phyloP scores from a whole-genome alignment of 2,113 vertebrate genomes.

The Phrynosoma blainvillii region DNA sequence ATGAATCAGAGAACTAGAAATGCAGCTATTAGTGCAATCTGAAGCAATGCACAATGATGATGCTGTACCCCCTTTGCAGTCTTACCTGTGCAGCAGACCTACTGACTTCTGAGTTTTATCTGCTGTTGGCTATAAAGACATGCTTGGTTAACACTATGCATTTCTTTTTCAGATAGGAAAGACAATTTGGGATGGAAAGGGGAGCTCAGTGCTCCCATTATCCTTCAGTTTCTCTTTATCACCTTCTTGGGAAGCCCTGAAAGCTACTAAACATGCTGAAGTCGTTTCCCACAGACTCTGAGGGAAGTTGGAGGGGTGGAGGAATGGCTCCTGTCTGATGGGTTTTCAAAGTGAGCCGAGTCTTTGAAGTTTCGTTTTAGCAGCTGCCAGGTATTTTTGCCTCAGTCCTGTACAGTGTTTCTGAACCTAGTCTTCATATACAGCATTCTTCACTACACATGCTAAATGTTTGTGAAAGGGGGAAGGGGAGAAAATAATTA shows the following conservation, averaged over 20 bases:
- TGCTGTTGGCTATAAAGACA: not conserved
- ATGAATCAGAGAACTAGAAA: constrained; percentile 14
- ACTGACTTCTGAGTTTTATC: constrained; percentile 17
- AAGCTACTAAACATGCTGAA: constrained; percentile 90
- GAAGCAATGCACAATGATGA: constrained; percentile 22
- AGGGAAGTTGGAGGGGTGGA: constrained; percentile 83
- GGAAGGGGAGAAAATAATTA: constrained; percentile 46
- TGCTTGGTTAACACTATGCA: not conserved
- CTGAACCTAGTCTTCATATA: constrained; percentile 45
- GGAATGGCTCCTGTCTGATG: constrained; percentile 80
- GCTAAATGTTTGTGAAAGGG: constrained; percentile 28
- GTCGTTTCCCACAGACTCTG: constrained; percentile 79
- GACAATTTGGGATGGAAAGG: constrained; percentile 11
- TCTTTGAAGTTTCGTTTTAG: constrained; percentile 91
- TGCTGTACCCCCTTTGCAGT: constrained; percentile 40
- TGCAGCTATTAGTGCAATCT: not conserved
- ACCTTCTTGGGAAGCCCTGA: constrained; percentile 63
- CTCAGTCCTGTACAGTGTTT: constrained; percentile 78
- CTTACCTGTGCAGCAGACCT: constrained; percentile 25
- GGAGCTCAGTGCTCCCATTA: constrained; percentile 15
- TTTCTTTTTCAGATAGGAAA: constrained; percentile 9
- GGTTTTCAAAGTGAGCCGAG: constrained; percentile 85
- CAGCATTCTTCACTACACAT: constrained; percentile 57
- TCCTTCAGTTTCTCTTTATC: constrained; percentile 44
- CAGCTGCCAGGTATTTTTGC: constrained; percentile 90